Base-by-base conservation (phyloP, 2,888 invertebrate species). In the Orthosia incerta region DNA sequence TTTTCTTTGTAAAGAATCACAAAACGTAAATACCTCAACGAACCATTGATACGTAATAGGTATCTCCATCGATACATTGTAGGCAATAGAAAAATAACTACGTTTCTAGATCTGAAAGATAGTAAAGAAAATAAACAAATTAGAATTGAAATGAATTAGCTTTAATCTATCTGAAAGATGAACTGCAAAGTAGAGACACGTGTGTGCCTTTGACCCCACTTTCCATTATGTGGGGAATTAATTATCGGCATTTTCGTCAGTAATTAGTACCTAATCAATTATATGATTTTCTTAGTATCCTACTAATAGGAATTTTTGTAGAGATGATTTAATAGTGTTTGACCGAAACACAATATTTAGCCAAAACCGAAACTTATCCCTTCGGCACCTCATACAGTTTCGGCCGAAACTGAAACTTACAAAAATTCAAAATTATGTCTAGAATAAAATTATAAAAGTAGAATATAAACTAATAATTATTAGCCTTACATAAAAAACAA, bases 101-200 rank as follows among this genome's bases (percentile, higher is more conserved):
- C 67, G 64, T 26, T 56, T 23, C 15, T 59, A 84, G 82, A 84
- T 84, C 55, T 39, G 9, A 18, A 15, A 61, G 70, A 84, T 84
- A 75, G 53, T n/a, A 46, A n/a, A 59, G 61, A 5, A 62, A 76
- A 67, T 77, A 70, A 64, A 65, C 48, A 64, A 62, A 39, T 66
- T 61, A 39, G 53, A 48, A 62, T 76, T 46, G 20, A 50, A 63
- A 67, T 51, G 20, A 46, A 53, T 57, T 65, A 71, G 15, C 23
- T 51, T 13, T 67, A 39, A 53, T 63, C 31, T 83, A 46, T 63
- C 48, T 63, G 50, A 59, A 70, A 62, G 63, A 76, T 55, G n/a
- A 59, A 65, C 71, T 74, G 57, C 62, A 57, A 53, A 56, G 65
- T 26, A 60, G 45, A 23, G 23, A 74, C 83, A 79, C 83, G 86